Percentiles rank a stretch among this genome's conserved stretches.
phyloP scores from a whole-genome alignment of 2,797 vertebrate species.

The Emys orbicularis region DNA sequence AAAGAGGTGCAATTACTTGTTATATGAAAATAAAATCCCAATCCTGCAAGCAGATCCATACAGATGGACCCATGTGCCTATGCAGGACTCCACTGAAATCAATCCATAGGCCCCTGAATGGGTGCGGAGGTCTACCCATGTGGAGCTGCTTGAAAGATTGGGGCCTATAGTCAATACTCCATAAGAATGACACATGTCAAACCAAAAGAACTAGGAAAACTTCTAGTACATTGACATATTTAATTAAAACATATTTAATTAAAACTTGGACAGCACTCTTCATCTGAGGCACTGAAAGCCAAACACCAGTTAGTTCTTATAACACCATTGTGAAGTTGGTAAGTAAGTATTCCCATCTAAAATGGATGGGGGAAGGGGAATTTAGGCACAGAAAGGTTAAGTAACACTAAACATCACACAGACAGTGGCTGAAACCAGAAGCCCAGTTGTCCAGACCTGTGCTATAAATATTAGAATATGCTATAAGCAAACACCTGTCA shows the following conservation, averaged over 20 bases:
- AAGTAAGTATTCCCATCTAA: constrained; percentile 7
- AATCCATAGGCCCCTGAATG: background rate
- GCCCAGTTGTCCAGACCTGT: constrained; percentile 12
- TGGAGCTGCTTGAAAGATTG: background rate
- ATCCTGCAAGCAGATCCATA: background rate
- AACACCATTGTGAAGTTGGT: constrained; percentile 28
- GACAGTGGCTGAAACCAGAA: constrained; percentile 12
- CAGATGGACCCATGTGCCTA: background rate
- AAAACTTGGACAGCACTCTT: constrained; percentile 14
- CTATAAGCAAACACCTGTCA: constrained; percentile 44
- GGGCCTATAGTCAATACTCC: background rate
- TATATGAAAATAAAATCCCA: background rate
- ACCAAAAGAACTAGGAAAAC: background rate
- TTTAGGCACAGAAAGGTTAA: constrained; percentile 33
- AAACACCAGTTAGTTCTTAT: constrained; percentile 26
- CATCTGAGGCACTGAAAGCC: constrained; percentile 43
- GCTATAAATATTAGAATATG: constrained; percentile 18
- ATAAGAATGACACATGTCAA: background rate
- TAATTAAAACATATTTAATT: background rate
- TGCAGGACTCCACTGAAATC: background rate
- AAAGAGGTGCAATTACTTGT: background rate
- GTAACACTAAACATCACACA: constrained; percentile 30
- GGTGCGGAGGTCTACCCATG: background rate
- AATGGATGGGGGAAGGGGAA: constrained; percentile 16
- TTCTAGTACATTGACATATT: accelerated